Evolutionary conservation across 2,797 vertebrate species (phyloP).

Genomic region (Sciaenops ocellatus): DNA sequence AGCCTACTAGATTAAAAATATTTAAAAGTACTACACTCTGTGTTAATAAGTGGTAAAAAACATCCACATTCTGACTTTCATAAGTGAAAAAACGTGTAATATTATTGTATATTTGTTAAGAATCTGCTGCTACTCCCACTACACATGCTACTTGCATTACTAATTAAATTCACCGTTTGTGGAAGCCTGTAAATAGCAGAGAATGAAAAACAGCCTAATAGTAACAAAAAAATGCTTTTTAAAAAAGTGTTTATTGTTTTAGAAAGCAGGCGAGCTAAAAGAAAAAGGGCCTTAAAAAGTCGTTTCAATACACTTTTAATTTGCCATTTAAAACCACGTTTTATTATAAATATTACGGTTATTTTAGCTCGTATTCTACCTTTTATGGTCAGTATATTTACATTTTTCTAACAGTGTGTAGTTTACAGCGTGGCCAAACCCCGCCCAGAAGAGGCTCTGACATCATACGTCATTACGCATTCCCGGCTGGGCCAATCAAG

Average conservation of each 20-base stretch:
- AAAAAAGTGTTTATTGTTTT: background rate
- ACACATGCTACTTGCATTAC: too few relatives aligned
- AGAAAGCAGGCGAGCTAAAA: background rate
- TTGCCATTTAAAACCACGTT: too few relatives aligned
- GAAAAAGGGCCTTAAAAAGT: background rate
- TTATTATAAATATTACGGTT: background rate
- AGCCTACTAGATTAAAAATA: background rate
- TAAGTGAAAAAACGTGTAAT: background rate
- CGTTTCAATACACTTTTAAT: background rate
- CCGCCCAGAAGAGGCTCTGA: background rate
- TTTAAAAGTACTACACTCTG: background rate
- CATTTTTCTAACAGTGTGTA: background rate
- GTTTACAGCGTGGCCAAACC: slow-evolving; percentile 18
- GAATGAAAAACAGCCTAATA: background rate
- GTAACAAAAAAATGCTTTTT: background rate
- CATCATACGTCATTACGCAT: slow-evolving; percentile 48
- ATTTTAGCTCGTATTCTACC: background rate
- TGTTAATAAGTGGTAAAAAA: background rate
- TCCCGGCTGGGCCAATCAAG: slow-evolving; percentile 55
- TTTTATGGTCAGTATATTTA: slow-evolving; percentile 17
- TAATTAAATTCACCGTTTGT: too few relatives aligned
- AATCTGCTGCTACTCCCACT: too few relatives aligned
- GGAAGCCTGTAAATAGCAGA: background rate
- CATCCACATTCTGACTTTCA: too few relatives aligned
- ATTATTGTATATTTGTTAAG: background rate